Percentiles rank a stretch among this genome's conserved stretches.
phyloP scores from a whole-genome alignment of 2,113 vertebrate species.

The Bombycilla garrulus region DNA sequence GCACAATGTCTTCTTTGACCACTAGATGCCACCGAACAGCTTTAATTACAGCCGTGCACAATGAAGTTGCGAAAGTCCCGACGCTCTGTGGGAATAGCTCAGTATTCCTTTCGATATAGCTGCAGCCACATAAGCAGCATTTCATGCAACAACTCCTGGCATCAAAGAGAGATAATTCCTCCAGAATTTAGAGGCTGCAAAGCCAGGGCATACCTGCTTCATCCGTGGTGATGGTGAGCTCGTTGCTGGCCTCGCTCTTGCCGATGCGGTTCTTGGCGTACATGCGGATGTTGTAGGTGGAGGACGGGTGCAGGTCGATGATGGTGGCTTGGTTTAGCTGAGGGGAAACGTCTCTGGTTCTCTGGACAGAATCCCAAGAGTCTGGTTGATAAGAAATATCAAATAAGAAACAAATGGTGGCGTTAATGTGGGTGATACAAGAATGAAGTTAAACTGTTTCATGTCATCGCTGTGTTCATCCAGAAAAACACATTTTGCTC shows the following conservation, averaged over 20 bases:
- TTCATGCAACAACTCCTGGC: neutral
- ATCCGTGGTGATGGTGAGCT: slow-evolving; percentile 97
- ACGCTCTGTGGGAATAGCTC: neutral
- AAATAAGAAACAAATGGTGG: neutral
- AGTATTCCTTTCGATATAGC: neutral
- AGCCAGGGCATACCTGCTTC: slow-evolving; percentile 85
- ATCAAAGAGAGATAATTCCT: neutral
- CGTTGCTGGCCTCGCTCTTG: slow-evolving; percentile 97
- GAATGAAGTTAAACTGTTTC: neutral
- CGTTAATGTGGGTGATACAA: neutral
- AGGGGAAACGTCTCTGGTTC: slow-evolving; percentile 98
- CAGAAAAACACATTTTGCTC: neutral
- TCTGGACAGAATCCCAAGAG: slow-evolving; percentile 96
- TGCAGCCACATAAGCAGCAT: neutral
- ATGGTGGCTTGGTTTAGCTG: slow-evolving; percentile 99
- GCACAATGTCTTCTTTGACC: slow-evolving; percentile 16
- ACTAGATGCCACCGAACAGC: slow-evolving; percentile 51
- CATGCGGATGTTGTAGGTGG: slow-evolving; percentile 99
- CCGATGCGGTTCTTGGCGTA: slow-evolving; percentile 98
- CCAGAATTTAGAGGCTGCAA: neutral
- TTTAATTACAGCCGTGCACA: neutral
- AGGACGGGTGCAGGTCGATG: slow-evolving; percentile 98
- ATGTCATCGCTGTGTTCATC: neutral
- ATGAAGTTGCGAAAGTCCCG: neutral
- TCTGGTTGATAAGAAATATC: slow-evolving; percentile 76